Conservation (phyloP, 2,113 vertebrate genomes). For the Grammomys dolichurus region DNA sequence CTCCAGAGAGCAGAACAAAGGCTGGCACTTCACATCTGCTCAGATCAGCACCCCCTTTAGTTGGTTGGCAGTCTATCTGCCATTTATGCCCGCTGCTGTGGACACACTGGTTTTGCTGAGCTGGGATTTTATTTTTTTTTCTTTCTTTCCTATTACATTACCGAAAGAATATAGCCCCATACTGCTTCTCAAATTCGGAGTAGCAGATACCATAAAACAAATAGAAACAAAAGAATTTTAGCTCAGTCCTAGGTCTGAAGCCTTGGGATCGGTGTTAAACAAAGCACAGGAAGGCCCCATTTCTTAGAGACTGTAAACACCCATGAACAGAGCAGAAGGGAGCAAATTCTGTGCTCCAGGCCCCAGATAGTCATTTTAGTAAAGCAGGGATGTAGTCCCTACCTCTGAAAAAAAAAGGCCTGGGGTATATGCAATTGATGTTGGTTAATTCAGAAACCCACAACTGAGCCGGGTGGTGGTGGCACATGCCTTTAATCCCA, state of each 20-base stretch:
- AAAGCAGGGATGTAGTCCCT: not conserved
- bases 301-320: not conserved
- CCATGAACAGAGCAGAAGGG: not conserved
- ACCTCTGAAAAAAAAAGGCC: not conserved
- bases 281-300: not conserved
- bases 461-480: not conserved
- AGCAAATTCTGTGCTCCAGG: not conserved
- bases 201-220: constrained; percentile 11
- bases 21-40: constrained; percentile 79
- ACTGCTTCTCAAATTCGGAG: constrained; percentile 60
- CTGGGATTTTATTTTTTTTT: constrained; percentile 27
- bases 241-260: constrained; percentile 18
- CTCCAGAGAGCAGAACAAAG: constrained; percentile 82
- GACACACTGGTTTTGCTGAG: constrained; percentile 13
- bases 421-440: not conserved
- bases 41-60: constrained; percentile 52
- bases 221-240: not conserved
- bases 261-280: not conserved
- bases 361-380: not conserved
- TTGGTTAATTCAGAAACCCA: not conserved
- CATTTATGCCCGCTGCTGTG: constrained; percentile 77
- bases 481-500: too few species aligned
- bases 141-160: constrained; percentile 73
- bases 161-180: constrained; percentile 49
- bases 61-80: constrained; percentile 67